Percentiles rank a stretch among this genome's conserved stretches.
Conservation (phyloP, 2,113 vertebrate genomes). For the Dasypus novemcinctus region DNA sequence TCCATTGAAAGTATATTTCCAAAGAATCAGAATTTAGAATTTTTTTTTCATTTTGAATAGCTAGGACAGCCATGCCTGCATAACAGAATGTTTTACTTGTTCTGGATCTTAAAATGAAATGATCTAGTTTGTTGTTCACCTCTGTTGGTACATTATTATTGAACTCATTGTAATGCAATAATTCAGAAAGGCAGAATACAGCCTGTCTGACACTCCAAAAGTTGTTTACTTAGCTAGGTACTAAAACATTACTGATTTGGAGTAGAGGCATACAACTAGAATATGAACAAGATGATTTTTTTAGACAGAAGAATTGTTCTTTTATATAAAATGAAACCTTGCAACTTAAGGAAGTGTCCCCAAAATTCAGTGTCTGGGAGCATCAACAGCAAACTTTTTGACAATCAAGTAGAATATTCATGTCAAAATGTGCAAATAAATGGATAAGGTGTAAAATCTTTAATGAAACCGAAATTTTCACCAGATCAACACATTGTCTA, state of each 20-base stretch:
- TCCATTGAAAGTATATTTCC: background rate
- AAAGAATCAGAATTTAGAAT: background rate
- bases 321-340: background rate
- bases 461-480: background rate
- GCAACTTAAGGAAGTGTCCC: background rate
- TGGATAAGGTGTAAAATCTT: background rate
- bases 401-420: background rate
- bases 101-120: background rate
- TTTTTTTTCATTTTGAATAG: background rate
- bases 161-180: constrained; percentile 24
- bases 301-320: background rate
- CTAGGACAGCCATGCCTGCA: background rate
- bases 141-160: background rate
- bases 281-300: constrained; percentile 38
- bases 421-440: background rate
- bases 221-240: background rate
- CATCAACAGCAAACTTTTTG: background rate
- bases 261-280: background rate
- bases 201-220: constrained; percentile 17
- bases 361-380: background rate
- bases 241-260: constrained; percentile 43
- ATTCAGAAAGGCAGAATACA: constrained; percentile 39
- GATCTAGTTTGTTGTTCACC: background rate
- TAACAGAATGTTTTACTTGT: background rate
- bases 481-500: background rate